Conservation (phyloP, 2,797 vertebrate species). For the Etheostoma perlongum region DNA sequence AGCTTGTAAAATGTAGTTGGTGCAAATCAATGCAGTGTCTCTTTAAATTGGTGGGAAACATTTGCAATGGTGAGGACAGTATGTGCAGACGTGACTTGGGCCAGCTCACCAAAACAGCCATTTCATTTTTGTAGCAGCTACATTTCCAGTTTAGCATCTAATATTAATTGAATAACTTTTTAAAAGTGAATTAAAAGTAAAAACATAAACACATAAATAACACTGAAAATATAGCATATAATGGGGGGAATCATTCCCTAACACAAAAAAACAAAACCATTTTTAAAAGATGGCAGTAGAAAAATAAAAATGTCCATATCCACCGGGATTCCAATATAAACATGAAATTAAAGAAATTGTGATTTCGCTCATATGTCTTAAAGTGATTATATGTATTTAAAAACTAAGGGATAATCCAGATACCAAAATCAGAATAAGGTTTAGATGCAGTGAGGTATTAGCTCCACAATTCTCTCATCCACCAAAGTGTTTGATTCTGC, state of each 20-base stretch:
- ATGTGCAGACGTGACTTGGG: conserved; percentile 78
- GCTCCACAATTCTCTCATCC: conserved; percentile 80
- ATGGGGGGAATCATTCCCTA: conserved; percentile 41
- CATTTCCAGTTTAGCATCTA: conserved; percentile 84
- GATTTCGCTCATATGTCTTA: conserved; percentile 88
- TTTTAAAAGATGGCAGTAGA: conserved; percentile 76
- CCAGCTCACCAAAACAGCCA: conserved; percentile 78
- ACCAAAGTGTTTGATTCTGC: conserved; percentile 42
- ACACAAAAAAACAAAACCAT: conserved; percentile 34
- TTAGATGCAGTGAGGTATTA: conserved; percentile 94
- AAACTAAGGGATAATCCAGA: conserved; percentile 86
- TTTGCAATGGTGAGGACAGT: conserved; percentile 70
- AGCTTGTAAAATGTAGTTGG: conserved; percentile 86
- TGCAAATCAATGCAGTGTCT: conserved; percentile 80
- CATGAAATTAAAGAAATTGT: conserved; percentile 74
- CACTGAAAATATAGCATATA: conserved; percentile 74
- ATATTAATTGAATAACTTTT: conserved; percentile 59
- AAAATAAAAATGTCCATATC: conserved; percentile 75
- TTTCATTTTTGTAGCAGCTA: conserved; percentile 84
- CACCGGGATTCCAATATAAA: conserved; percentile 55
- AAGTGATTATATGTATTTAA: conserved; percentile 86
- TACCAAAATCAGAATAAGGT: conserved; percentile 85
- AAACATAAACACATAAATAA: conserved; percentile 80
- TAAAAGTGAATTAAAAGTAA: conserved; percentile 55
- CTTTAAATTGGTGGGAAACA: conserved; percentile 64